Evolutionary conservation across 2,888 invertebrate species (phyloP).

Genomic region (Perizoma flavofasciatum): DNA sequence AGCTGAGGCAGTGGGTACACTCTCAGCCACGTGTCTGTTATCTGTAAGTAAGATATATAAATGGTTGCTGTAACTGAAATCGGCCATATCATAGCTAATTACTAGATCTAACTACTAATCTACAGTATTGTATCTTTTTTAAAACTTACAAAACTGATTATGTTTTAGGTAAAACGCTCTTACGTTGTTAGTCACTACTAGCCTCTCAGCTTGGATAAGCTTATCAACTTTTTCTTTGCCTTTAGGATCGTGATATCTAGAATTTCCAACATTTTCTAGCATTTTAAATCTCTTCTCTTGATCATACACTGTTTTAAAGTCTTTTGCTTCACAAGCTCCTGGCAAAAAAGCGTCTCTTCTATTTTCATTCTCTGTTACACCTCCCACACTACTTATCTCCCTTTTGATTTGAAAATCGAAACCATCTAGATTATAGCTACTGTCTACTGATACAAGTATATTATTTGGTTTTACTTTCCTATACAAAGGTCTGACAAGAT

Average conservation of each 20-base stretch:
- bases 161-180: conserved; percentile 9
- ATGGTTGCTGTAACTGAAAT: too few relatives aligned
- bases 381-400: conserved; percentile 42
- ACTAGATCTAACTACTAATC: too few relatives aligned
- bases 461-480: conserved; percentile 54
- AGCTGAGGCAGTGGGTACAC: conserved; percentile 79
- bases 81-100: too few relatives aligned
- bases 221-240: conserved; percentile 38
- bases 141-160: too few relatives aligned
- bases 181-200: conserved; percentile 43
- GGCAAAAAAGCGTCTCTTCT: conserved; percentile 45
- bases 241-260: conserved; percentile 20
- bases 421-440: conserved; percentile 62
- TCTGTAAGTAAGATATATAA: conserved; percentile 38
- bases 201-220: conserved; percentile 41
- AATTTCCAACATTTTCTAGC: conserved; percentile 30
- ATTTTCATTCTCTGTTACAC: conserved; percentile 36
- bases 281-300: conserved; percentile 34
- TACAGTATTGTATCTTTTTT: too few relatives aligned
- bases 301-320: conserved; percentile 15
- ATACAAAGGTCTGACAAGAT: conserved; percentile 71
- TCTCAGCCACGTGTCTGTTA: conserved; percentile 71
- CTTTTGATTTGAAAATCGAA: conserved; percentile 54
- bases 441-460: conserved; percentile 46
- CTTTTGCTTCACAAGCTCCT: conserved; percentile 45